Evolutionary conservation across 37 sponge, comb jelly and placozoan species (phyloP), one percentile per base, ranked within the genome.

Genomic region (Hormiphora californensis): DNA sequence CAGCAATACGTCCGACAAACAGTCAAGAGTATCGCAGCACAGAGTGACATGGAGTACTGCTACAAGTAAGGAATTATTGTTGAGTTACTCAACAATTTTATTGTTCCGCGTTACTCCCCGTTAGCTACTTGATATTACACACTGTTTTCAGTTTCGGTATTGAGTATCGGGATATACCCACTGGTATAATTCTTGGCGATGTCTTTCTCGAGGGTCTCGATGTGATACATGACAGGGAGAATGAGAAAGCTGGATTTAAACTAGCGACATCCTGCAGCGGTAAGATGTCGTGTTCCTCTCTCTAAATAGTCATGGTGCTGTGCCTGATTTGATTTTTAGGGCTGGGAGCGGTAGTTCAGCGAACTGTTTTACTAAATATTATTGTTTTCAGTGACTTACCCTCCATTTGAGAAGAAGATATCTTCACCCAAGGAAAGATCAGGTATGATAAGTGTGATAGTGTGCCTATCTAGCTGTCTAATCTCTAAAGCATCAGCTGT

Each of bases 1-100:
- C 81, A 73, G 81, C 81, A 73, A 73, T 73, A 73, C 46, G 23
- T 73, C 3, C 35, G 81, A 73, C 81, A 73, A 73, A 73, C 32
- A 8, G 25, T 73, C 46, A 19, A 27, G 4, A 73, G 46, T 40
- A 73, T 73, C 46, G 19, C 40, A 32, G 9, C 40, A 3, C 44
- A 73, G 23, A 11, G 27, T 7, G 81, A 41, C 28, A 73, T 43
- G 43, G 43, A 43, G 21, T 36, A 11, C 27, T 73, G 81, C 23
- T 73, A 73, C 22, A 40, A 4, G 81, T 73, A 73, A 67, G 68
- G n/a, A 59, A 7, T 7, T 59, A n/a, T n/a, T n/a, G n/a, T n/a
- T n/a, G n/a, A n/a, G n/a, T n/a, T n/a, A n/a, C n/a, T n/a, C n/a
- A n/a, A n/a, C n/a, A n/a, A n/a, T n/a, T n/a, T n/a, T n/a, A n/a